These are phyloP conservation scores for Hippocampus kuda DNA, from an alignment of 2,797 vertebrate genomes.

Conservation along the genomic window DNA sequence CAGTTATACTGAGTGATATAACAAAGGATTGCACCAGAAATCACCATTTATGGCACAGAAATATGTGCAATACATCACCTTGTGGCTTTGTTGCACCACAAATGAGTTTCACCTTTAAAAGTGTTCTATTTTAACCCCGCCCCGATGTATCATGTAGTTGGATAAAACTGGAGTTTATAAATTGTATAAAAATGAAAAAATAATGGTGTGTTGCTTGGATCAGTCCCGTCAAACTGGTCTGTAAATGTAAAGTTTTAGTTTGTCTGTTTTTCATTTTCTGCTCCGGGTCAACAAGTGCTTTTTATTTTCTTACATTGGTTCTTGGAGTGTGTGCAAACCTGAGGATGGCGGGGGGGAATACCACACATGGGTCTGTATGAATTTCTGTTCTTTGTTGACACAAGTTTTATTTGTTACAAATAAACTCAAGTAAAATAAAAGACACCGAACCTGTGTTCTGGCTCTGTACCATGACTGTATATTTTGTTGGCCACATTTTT, in stretches of 20 bases:
- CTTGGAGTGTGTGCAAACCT: constrained; percentile 62
- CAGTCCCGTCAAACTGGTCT: constrained; percentile 89
- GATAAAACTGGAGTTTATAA: constrained; percentile 83
- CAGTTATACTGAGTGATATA: constrained; percentile 49
- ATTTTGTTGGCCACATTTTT: background rate
- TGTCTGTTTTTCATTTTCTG: constrained; percentile 41
- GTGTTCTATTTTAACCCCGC: constrained; percentile 71
- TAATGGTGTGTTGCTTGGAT: constrained; percentile 85
- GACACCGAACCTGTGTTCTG: constrained; percentile 67
- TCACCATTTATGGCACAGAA: constrained; percentile 75
- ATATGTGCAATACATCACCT: constrained; percentile 64
- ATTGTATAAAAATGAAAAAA: constrained; percentile 67
- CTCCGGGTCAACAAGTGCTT: constrained; percentile 96
- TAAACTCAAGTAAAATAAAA: constrained; percentile 91
- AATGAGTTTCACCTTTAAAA: constrained; percentile 64
- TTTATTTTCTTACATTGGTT: constrained; percentile 98
- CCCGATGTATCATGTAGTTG: constrained; percentile 77
- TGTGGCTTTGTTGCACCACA: constrained; percentile 81
- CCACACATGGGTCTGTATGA: constrained; percentile 85
- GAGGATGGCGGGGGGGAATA: constrained; percentile 8
- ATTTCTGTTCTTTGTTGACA: constrained; percentile 98
- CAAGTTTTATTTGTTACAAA: constrained; percentile 99
- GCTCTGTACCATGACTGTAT: constrained; percentile 7
- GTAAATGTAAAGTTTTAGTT: constrained; percentile 78
- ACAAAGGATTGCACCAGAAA: constrained; percentile 52